phyloP scores from a whole-genome alignment of 1,140 invertebrate genomes.

The Zaprionus tsacasi region DNA sequence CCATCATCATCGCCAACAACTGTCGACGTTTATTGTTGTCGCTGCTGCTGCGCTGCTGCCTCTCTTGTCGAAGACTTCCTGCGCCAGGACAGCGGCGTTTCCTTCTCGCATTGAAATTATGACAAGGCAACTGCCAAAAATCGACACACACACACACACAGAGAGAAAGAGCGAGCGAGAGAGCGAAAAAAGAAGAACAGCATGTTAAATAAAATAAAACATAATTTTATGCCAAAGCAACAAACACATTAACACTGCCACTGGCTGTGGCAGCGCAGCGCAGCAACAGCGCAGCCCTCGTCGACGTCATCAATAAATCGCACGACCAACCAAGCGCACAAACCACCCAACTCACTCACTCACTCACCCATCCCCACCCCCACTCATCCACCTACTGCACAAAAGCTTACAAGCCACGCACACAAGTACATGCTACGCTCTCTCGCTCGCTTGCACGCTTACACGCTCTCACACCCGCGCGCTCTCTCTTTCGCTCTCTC shows the following conservation, averaged over 20 bases:
- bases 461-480: slow-evolving; percentile 12
- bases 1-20: slow-evolving; percentile 56
- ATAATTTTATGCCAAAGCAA: slow-evolving; percentile 80
- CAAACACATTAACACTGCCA: slow-evolving; percentile 79
- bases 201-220: slow-evolving; percentile 83
- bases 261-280: slow-evolving; percentile 26
- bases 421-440: slow-evolving; percentile 29
- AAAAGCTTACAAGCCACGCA: slow-evolving; percentile 74
- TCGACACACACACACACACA: slow-evolving; percentile 37
- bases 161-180: background rate
- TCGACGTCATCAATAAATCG: slow-evolving; percentile 80
- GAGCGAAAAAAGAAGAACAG: slow-evolving; percentile 32
- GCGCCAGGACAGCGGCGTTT: slow-evolving; percentile 53
- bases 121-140: slow-evolving; percentile 72
- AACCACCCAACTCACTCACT: slow-evolving; percentile 51
- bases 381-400: slow-evolving; percentile 39
- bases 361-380: slow-evolving; percentile 40
- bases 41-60: slow-evolving; percentile 35
- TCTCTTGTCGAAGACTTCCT: slow-evolving; percentile 63
- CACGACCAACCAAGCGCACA: slow-evolving; percentile 65
- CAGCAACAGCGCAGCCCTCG: slow-evolving; percentile 48
- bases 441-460: slow-evolving; percentile 18
- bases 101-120: slow-evolving; percentile 60
- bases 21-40: slow-evolving; percentile 52
- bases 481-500: slow-evolving; percentile 32